Percentiles rank a stretch among this genome's conserved stretches.
These are phyloP conservation scores for Hirudo medicinalis DNA, from an alignment of 1,140 invertebrate genomes.

Conservation along the genomic window DNA sequence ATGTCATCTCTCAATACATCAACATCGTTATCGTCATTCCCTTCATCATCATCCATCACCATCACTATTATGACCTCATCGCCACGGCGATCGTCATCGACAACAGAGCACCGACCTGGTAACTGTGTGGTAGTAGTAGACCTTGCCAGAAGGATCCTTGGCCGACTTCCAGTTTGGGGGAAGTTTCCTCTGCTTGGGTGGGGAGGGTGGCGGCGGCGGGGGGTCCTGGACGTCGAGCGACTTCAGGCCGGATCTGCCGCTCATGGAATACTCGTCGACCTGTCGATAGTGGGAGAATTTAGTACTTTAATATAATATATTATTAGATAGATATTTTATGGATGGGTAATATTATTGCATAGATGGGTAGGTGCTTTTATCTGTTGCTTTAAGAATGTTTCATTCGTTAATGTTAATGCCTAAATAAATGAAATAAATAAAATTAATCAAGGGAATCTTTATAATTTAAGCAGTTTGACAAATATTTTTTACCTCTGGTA, in stretches of 20 bases:
- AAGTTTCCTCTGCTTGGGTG: constrained; percentile 49
- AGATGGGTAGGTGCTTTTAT: too few relatives aligned
- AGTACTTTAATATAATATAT: too few relatives aligned
- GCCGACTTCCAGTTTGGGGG: constrained; percentile 76
- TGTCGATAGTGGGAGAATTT: not conserved
- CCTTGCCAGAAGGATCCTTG: constrained; percentile 60
- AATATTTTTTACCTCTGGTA: too few relatives aligned
- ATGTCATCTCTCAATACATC: not conserved
- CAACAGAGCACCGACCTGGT: constrained; percentile 44
- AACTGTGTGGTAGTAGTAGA: constrained; percentile 80
- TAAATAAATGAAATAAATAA: too few relatives aligned
- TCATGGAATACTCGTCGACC: not conserved
- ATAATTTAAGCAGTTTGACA: too few relatives aligned
- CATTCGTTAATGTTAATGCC: too few relatives aligned
- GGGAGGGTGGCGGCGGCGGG: constrained; percentile 43
- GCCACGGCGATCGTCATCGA: too few relatives aligned
- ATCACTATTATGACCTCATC: not conserved
- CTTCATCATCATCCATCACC: not conserved
- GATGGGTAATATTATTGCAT: too few relatives aligned
- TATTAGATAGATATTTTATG: too few relatives aligned
- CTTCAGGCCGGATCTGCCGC: constrained; percentile 4
- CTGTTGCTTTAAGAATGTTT: too few relatives aligned
- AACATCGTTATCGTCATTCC: not conserved
- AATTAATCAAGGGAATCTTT: too few relatives aligned
- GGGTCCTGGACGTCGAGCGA: constrained; percentile 31